These are phyloP conservation scores for Drosophila neoperkinsi DNA, from an alignment of 2,888 invertebrate species.

Conservation along the genomic window DNA sequence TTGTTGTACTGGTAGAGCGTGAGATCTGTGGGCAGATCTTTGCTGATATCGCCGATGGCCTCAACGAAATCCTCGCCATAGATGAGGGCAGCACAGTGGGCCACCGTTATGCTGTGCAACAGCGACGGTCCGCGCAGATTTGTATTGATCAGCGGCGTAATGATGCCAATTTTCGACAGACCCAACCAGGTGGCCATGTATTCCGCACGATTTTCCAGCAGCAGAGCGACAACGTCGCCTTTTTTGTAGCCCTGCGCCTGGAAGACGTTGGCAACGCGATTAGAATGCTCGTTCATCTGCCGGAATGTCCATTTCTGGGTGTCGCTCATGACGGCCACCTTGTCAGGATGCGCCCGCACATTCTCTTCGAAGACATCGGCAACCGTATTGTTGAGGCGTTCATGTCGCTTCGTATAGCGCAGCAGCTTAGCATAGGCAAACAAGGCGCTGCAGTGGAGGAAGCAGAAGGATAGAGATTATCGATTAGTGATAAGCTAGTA, in stretches of 20 bases:
- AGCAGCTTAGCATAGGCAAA: slow-evolving; percentile 89
- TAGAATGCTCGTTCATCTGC: slow-evolving; percentile 94
- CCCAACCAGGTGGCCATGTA: slow-evolving; percentile 97
- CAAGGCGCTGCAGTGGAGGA: slow-evolving; percentile 87
- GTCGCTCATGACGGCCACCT: slow-evolving; percentile 89
- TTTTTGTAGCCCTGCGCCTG: slow-evolving; percentile 91
- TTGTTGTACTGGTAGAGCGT: slow-evolving; percentile 87
- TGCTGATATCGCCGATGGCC: slow-evolving; percentile 89
- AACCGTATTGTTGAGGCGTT: slow-evolving; percentile 90
- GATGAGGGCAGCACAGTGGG: slow-evolving; percentile 93
- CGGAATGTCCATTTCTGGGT: slow-evolving; percentile 93
- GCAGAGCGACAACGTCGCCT: slow-evolving; percentile 94
- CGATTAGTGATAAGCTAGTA: slow-evolving; percentile 15
- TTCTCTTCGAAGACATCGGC: slow-evolving; percentile 91
- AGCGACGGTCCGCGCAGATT: slow-evolving; percentile 94
- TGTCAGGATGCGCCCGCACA: slow-evolving; percentile 92
- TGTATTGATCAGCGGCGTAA: slow-evolving; percentile 96
- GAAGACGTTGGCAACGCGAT: slow-evolving; percentile 92
- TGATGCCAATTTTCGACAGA: slow-evolving; percentile 93
- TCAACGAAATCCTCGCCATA: slow-evolving; percentile 87
- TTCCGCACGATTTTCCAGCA: slow-evolving; percentile 96
- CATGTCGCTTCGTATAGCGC: slow-evolving; percentile 87
- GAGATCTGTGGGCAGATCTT: slow-evolving; percentile 88
- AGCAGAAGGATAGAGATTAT: slow-evolving; percentile 8
- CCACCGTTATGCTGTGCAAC: slow-evolving; percentile 93